Base-by-base conservation (phyloP, 2,113 vertebrate species). In the Heterotis niloticus region DNA sequence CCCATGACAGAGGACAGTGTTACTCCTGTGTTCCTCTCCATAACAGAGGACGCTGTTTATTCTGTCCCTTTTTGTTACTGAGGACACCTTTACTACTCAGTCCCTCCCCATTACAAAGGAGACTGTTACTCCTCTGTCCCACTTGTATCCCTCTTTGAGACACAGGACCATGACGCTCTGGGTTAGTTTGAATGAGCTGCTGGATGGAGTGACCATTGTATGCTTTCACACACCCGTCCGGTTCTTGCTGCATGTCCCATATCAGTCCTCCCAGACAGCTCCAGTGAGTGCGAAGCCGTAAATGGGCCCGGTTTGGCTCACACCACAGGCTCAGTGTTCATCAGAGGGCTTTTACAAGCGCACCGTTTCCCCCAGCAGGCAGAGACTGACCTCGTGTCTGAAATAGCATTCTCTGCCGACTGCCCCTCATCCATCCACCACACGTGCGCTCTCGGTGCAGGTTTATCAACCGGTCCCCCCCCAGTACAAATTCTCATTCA, bases 401-500 rank as follows among this genome's bases (percentile, higher is more conserved):
- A 84, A 81, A 83, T 83, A 81, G 67, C 73, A 60, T 3, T 44
- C 34, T 68, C 75, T 23, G 57, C 69, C 12, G 59, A 2, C 13
- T 77, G 65, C 20, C 34, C 65, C 17, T 1, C 29, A 34, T 75
- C 75, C 73, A 54, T 44, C 34, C 34, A 4, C 34, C 34, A 44
- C 34, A 44, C 34, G 34, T 44, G 79, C 64, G 16, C 65, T 59
- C 75, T 78, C 54, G 5, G 18, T 52, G 34, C 51, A 34, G 4
- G 62, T 78, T 77, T 79, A 73, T 73, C 78, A 65, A 59, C 28
- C 23, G 57, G 67, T 67, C 69, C 78, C 78, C n/a, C 76, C 79
- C 74, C 67, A 7, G 34, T 7, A 44, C 34, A 44, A 44, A 44
- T 2, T 7, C 34, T 44, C 34, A 44, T 44, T 44, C 34, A 44